Base-by-base conservation (phyloP, 1,140 invertebrate species). In the Bursaphelenchus mucronatus region DNA sequence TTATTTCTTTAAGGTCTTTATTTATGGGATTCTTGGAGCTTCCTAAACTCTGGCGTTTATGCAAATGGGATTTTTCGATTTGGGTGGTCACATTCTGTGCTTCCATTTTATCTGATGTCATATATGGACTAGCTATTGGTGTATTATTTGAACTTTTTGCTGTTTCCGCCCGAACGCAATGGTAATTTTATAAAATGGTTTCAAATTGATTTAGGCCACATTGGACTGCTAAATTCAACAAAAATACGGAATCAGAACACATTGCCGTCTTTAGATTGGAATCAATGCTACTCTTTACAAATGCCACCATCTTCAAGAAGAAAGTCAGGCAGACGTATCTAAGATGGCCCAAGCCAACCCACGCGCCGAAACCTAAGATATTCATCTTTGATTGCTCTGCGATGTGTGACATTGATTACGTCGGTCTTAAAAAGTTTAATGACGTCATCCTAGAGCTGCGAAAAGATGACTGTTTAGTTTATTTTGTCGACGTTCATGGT, bases 41-140 rank as follows among this genome's bases (percentile, higher is more conserved):
- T 50, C 57, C 57, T n/a, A n/a, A 59, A n/a, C 45, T 40, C 41
- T 59, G 57, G 57, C 13, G 57, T 30, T 11, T 40, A 11, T 59
- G 40, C 13, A 59, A 59, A 50, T 59, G 57, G 57, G 57, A 59
- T 59, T 39, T 44, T 39, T 13, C 40, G 40, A 50, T 44, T 50
- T 59, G 57, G 57, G 40, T 50, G 40, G 11, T 43, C 11, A 59
- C 57, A 11, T 59, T 59, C 40, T 11, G 41, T 11, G 11, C 57
- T 13, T 59, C 57, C 19, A 2, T 39, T 1, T 59, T 11, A 11
- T 43, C 45, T 11, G 41, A 59, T 44, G 57, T 59, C 10, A 59
- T 59, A 1, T n/a, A 44, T 3, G 57, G 57, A 11, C 45, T 59
- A 9, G 57, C 44, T n/a, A 44, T 59, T 44, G 57, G 57, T n/a